These are phyloP conservation scores for Gambelia wislizenii DNA, from an alignment of 2,797 vertebrate genomes.

Conservation along the genomic window DNA sequence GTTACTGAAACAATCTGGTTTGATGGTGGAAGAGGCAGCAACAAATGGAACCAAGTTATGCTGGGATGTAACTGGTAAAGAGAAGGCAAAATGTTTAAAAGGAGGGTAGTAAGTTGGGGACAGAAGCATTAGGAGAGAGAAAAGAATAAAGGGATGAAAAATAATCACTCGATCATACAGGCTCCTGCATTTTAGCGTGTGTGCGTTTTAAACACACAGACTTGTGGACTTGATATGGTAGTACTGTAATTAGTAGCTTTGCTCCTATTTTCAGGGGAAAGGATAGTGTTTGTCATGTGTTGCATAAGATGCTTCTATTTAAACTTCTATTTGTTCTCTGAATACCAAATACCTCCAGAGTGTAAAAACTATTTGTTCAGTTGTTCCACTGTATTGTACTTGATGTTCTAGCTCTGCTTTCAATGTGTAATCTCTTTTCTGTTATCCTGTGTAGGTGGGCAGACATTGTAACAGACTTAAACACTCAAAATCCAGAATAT, in stretches of 20 bases:
- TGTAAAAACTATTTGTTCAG: fast-evolving
- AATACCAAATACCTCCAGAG: neutral
- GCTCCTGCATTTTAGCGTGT: neutral
- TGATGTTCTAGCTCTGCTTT: neutral
- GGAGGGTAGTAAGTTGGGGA: neutral
- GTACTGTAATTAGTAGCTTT: neutral
- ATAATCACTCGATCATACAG: neutral
- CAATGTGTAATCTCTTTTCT: slow-evolving; percentile 10
- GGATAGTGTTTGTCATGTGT: neutral
- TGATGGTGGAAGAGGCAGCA: neutral
- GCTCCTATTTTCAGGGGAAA: neutral
- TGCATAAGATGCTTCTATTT: neutral
- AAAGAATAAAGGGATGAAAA: neutral
- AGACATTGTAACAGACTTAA: slow-evolving; percentile 96
- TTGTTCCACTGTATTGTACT: fast-evolving
- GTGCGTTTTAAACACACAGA: neutral
- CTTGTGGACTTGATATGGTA: neutral
- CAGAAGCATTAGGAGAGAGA: neutral
- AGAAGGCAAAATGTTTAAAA: neutral
- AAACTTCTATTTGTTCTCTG: neutral
- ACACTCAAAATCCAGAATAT: slow-evolving; percentile 98
- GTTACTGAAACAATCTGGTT: neutral
- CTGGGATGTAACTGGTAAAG: neutral
- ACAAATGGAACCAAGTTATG: neutral
- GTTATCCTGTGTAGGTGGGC: slow-evolving; percentile 86